Conservation (phyloP, 2,888 invertebrate species). For the Leptura quadrifasciata region DNA sequence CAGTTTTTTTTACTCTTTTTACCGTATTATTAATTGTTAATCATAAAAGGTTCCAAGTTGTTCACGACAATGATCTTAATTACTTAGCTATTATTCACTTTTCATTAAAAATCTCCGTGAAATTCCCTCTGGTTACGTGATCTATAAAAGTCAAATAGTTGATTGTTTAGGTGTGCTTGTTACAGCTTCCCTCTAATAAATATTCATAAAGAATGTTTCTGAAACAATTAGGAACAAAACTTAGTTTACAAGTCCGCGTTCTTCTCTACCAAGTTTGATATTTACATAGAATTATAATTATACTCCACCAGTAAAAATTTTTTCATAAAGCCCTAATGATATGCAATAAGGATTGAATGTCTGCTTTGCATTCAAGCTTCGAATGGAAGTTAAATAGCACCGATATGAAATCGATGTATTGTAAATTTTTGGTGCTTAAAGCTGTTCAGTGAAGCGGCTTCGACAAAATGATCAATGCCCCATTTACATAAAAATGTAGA, state of each 20-base stretch:
- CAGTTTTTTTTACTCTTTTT: too few relatives aligned
- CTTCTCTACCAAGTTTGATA: neutral
- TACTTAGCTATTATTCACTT: too few relatives aligned
- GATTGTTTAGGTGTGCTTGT: neutral
- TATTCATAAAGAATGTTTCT: neutral
- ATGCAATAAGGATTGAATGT: conserved; percentile 28
- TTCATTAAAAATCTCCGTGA: too few relatives aligned
- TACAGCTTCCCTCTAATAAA: neutral
- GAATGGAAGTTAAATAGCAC: conserved; percentile 54
- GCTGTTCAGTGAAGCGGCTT: conserved; percentile 61
- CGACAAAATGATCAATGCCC: conserved; percentile 64
- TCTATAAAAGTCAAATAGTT: too few relatives aligned
- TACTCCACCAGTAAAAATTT: neutral
- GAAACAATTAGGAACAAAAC: neutral
- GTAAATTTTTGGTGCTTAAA: conserved; percentile 64
- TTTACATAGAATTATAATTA: neutral
- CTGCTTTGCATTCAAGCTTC: conserved; percentile 49
- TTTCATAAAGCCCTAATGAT: conserved; percentile 1
- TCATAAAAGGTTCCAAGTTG: too few relatives aligned
- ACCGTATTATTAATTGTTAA: too few relatives aligned
- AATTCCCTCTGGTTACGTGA: too few relatives aligned
- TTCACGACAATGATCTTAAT: too few relatives aligned
- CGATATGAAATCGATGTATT: conserved; percentile 64
- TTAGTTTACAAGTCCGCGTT: neutral
- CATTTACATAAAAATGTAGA: conserved; percentile 67